A percentile compares a stretch with the other conserved stretches of the same genome.
Evolutionary conservation across 2,797 vertebrate genomes (phyloP).

Genomic region (Bryconaethiops microstoma): DNA sequence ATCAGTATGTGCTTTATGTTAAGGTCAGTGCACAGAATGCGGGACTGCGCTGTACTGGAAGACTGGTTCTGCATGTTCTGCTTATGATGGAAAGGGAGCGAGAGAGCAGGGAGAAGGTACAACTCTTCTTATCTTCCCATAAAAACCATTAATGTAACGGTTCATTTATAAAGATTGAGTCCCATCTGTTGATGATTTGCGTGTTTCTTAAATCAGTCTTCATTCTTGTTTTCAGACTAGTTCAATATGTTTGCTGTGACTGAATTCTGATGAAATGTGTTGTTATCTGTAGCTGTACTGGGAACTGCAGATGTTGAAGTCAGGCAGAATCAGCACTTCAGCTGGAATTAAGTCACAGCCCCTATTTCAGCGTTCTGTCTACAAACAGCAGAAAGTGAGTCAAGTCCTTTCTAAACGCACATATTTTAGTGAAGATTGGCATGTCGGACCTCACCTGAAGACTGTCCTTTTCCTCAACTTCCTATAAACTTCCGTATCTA

Average conservation of each 20-base stretch:
- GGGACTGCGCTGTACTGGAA: constrained; percentile 66
- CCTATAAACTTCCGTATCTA: not conserved
- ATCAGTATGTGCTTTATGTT: constrained; percentile 32
- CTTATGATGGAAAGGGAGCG: constrained; percentile 71
- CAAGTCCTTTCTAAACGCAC: not conserved
- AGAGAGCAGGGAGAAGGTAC: constrained; percentile 69
- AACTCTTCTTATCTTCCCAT: not conserved
- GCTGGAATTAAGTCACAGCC: constrained; percentile 9
- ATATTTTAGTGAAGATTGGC: not conserved
- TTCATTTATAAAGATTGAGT: not conserved
- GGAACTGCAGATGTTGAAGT: constrained; percentile 75
- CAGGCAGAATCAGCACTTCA: constrained; percentile 4
- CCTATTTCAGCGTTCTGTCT: too few species aligned
- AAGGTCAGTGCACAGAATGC: constrained; percentile 66
- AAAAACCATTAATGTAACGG: not conserved
- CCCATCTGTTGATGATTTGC: not conserved
- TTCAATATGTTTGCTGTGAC: not conserved
- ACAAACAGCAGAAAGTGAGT: not conserved
- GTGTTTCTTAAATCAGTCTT: not conserved
- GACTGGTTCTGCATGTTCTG: constrained; percentile 72
- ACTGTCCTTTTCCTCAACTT: not conserved
- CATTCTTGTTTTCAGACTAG: not conserved
- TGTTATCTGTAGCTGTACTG: constrained; percentile 70
- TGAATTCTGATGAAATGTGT: not conserved
- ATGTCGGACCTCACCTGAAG: not conserved